Evolutionary conservation across 2,113 vertebrate genomes (phyloP), one percentile per base, ranked within the genome.

Genomic region (Origma solitaria): DNA sequence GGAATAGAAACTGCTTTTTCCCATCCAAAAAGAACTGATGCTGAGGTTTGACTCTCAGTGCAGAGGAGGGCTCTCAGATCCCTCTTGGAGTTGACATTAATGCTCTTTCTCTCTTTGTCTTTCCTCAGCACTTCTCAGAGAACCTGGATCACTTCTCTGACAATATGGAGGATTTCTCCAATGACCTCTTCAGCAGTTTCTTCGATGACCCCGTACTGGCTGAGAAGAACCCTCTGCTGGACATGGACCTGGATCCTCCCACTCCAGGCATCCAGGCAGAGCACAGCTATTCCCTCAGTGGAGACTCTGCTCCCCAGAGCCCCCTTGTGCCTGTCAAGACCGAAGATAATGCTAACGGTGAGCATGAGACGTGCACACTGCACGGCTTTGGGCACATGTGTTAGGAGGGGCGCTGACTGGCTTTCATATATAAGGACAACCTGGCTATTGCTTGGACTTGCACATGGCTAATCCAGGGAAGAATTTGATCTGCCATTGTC

Each of bases 111-210:
- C 37, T 30, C 13, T 86, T 76, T 40, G 23, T 75, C 28, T 92
- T 69, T 69, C 91, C 60, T 92, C 80, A 98, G 98, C 98, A 98
- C 94, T 98, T 98, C 89, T 98, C 98, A 7, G 98, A 98, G 89
- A 98, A 97, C 80, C 96, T 98, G 95, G 98, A 99, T 98, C 99
- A 99, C 96, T 99, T 99, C 92, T 98, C 98, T 1, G 99, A 99
- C 96, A 99, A 99, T 95, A 99, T 99, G 98, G 99, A 99, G 90
- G 99, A 99, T 96, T 99, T 99, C 98, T 99, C 99, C 97, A 99
- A 98, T 3, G 99, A 99, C 82, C 98, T 99, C 77, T 99, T 99
- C 98, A 99, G 97, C 98, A 99, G 99, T 88, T 99, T 99, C 98
- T 99, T 99, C 15, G 99, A 99, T 81, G 99, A 99, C 86, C 99